Percentiles rank a stretch among this genome's conserved stretches.
phyloP scores from a whole-genome alignment of 2,113 vertebrate genomes.

The Penelope pileata region DNA sequence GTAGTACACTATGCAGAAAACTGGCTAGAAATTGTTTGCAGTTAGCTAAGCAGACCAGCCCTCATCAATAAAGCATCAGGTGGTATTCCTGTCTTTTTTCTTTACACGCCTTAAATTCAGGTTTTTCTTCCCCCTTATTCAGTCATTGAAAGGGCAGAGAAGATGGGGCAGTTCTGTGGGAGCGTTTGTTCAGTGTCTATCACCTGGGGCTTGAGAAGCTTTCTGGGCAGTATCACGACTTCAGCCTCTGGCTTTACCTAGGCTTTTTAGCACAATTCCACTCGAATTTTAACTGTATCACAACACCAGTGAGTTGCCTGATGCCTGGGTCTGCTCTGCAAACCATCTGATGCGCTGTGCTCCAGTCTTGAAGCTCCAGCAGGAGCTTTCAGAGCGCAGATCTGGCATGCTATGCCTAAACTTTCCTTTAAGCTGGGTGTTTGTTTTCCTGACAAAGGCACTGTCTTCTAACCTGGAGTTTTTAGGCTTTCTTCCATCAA shows the following conservation, averaged over 20 bases:
- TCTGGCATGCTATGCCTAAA: background rate
- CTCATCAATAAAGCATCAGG: background rate
- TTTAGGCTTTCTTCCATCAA: background rate
- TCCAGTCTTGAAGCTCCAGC: background rate
- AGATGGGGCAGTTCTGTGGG: background rate
- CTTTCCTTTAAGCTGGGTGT: background rate
- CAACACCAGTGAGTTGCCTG: background rate
- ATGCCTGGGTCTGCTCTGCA: background rate
- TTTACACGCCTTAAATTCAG: background rate
- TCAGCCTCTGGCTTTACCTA: background rate
- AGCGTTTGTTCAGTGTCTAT: background rate
- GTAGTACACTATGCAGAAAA: background rate
- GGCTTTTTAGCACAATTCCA: background rate
- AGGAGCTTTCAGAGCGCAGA: background rate
- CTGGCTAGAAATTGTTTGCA: background rate
- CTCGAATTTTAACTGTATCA: background rate
- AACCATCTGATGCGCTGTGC: background rate
- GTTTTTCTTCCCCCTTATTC: background rate
- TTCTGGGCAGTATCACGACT: background rate
- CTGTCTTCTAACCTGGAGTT: background rate
- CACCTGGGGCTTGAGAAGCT: background rate
- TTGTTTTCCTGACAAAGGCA: background rate
- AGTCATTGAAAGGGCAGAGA: background rate
- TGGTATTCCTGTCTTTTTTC: background rate
- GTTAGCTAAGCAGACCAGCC: background rate